Evolutionary conservation across 2,113 vertebrate species (phyloP).

Genomic region (Halcyon malimbica): DNA sequence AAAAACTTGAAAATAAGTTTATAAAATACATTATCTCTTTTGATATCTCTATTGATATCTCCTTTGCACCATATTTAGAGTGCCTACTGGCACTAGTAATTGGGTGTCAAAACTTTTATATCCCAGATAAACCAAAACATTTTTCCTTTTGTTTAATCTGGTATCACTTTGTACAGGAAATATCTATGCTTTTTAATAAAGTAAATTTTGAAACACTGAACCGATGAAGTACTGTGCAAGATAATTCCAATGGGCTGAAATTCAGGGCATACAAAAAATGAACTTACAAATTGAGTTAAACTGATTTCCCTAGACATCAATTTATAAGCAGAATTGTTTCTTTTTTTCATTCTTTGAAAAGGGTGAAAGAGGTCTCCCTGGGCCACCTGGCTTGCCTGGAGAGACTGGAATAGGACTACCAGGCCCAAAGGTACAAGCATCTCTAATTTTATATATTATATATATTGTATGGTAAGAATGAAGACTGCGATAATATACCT

Average conservation of each 20-base stretch:
- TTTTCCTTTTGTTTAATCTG: neutral
- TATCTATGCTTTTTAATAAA: neutral
- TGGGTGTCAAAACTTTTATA: neutral
- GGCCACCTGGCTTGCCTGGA: slow-evolving; percentile 85
- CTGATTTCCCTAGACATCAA: neutral
- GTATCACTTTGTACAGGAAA: neutral
- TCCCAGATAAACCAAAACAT: neutral
- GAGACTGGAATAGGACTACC: slow-evolving; percentile 86
- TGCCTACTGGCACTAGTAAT: neutral
- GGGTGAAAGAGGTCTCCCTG: slow-evolving; percentile 86
- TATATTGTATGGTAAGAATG: neutral
- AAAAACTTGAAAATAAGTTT: neutral
- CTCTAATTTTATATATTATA: neutral
- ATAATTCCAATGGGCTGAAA: neutral
- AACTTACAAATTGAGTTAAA: neutral
- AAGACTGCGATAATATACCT: neutral
- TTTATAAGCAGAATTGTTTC: neutral
- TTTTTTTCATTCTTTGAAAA: slow-evolving; percentile 59
- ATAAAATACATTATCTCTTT: neutral
- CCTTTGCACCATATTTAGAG: neutral
- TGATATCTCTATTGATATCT: neutral
- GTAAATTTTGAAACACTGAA: neutral
- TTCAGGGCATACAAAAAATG: neutral
- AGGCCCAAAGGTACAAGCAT: slow-evolving; percentile 83
- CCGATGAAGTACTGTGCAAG: neutral